A percentile compares a stretch with the other conserved stretches of the same genome.
These are phyloP conservation scores for Callimorpha dominula DNA, from an alignment of 2,888 invertebrate genomes.

Conservation along the genomic window DNA sequence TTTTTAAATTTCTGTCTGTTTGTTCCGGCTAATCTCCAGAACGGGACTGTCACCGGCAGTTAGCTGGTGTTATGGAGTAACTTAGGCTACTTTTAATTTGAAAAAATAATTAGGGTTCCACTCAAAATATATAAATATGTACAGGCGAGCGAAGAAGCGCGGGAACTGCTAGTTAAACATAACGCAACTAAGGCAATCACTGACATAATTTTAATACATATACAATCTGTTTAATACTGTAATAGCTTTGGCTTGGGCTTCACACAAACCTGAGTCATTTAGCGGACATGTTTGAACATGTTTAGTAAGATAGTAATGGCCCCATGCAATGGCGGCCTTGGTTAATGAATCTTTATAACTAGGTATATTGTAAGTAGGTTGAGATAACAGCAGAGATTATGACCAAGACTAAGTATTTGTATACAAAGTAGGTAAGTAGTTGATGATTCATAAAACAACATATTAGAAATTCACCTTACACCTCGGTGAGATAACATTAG, in stretches of 20 bases:
- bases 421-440: slow-evolving; percentile 20
- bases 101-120: no score
- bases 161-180: not conserved
- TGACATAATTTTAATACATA: not conserved
- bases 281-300: slow-evolving; percentile 58
- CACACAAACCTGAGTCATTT: slow-evolving; percentile 3
- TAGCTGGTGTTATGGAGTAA: no score
- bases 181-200: not conserved
- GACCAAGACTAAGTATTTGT: slow-evolving; percentile 26
- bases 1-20: no score
- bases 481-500: not conserved
- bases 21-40: no score
- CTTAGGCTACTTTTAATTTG: no score
- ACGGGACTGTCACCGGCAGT: no score
- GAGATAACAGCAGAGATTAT: slow-evolving; percentile 39
- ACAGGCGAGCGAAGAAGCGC: no score
- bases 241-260: not conserved
- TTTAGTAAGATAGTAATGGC: slow-evolving; percentile 30
- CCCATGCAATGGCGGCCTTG: slow-evolving; percentile 43
- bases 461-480: slow-evolving; percentile 20
- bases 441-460: slow-evolving; percentile 32
- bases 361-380: slow-evolving; percentile 34
- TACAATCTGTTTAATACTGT: no score
- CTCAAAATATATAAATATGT: no score
- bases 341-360: slow-evolving; percentile 32